phyloP scores from a whole-genome alignment of 2,888 invertebrate species.

The Graphium colonna region DNA sequence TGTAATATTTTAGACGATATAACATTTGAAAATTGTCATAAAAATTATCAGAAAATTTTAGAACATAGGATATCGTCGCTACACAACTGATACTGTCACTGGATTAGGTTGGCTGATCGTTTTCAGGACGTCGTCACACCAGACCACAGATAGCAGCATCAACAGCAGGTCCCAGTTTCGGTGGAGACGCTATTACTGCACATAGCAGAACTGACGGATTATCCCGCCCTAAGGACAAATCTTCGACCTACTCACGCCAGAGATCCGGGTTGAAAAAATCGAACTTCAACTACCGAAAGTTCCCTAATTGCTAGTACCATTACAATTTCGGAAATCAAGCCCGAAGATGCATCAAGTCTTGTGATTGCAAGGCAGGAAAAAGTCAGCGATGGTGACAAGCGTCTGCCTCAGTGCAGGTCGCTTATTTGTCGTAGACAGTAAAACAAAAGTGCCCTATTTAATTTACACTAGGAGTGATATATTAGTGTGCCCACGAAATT shows the following conservation, averaged over 20 bases:
- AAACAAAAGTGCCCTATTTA: too few species aligned
- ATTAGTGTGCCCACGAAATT: too few species aligned
- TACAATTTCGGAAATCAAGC: conserved; percentile 23
- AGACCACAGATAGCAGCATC: conserved; percentile 9
- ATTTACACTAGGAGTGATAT: too few species aligned
- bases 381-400: conserved; percentile 35
- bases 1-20: too few species aligned
- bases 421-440: conserved; percentile 32
- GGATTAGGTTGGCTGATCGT: too few species aligned
- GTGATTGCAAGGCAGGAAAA: conserved; percentile 29
- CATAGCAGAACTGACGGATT: conserved; percentile 8
- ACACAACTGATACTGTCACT: too few species aligned
- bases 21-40: too few species aligned
- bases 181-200: not conserved
- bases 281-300: not conserved
- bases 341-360: conserved; percentile 25
- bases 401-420: conserved; percentile 31
- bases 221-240: too few species aligned
- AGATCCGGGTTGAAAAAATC: not conserved
- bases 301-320: conserved; percentile 26
- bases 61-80: too few species aligned
- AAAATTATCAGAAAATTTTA: too few species aligned
- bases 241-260: not conserved
- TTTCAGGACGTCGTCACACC: conserved; percentile 8
- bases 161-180: not conserved